Conservation (phyloP, 1,140 invertebrate genomes). For the Heliconius eleuchia region DNA sequence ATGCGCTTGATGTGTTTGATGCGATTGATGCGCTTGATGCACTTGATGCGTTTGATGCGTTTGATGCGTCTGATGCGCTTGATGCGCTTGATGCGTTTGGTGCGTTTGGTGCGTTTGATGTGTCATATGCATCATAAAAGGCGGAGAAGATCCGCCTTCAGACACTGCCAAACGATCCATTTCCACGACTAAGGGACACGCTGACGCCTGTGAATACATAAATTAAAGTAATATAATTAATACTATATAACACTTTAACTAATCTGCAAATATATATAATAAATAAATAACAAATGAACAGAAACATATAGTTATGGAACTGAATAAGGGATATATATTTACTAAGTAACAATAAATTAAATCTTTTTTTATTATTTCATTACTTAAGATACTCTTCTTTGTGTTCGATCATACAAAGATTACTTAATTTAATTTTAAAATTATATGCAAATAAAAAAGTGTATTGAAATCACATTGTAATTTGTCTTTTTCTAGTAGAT, state of each 20-base stretch:
- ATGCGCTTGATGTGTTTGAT: not conserved
- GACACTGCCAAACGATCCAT: conserved; percentile 62
- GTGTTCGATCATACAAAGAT: too few species aligned
- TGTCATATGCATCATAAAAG: conserved; percentile 43
- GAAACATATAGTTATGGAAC: not conserved
- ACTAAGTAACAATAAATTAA: not conserved
- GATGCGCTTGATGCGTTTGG: conserved; percentile 31
- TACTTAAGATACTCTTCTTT: too few species aligned
- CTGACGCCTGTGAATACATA: conserved; percentile 34
- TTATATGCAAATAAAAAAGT: too few species aligned
- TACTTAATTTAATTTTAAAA: too few species aligned
- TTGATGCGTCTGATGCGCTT: conserved; percentile 26
- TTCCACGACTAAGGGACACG: conserved; percentile 54
- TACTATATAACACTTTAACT: too few species aligned
- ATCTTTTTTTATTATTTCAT: too few species aligned
- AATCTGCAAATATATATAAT: not conserved
- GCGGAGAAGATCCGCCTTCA: conserved; percentile 57
- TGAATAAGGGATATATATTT: not conserved
- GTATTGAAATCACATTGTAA: too few species aligned
- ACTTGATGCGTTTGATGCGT: conserved; percentile 22
- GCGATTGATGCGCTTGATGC: not conserved
- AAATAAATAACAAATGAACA: not conserved
- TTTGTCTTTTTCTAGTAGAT: too few species aligned
- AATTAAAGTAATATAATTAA: too few species aligned
- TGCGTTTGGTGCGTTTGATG: conserved; percentile 44